Evolutionary conservation across 2,797 vertebrate genomes (phyloP), one percentile per base, ranked within the genome.

Genomic region (Coluber constrictor): DNA sequence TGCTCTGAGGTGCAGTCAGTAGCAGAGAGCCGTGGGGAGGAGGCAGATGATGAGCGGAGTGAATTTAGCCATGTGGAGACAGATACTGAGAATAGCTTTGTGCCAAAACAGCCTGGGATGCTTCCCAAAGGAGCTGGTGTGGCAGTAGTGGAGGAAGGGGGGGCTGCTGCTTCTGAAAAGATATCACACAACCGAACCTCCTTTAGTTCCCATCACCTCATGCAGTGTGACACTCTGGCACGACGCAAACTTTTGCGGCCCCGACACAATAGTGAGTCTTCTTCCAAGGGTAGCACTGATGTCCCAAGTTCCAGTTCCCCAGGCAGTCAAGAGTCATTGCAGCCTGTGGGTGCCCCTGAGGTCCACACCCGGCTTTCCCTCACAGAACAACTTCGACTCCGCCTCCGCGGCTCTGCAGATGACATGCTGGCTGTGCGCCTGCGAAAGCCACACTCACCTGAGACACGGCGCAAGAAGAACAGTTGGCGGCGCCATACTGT

Each of bases 401-500:
- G 97, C 15, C 94, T 97, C 90, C 96, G 97, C 0, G 94, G 97
- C 95, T 99, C 99, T 0, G 97, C 98, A 0, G 99, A 99, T 0
- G 99, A 99, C 97, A 96, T 98, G 96, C 98, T 98, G 87, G 97
- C 96, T 0, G 98, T 98, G 54, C 97, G 98, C 4, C 96, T 99
- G 94, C 97, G 99, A 8, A 98, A 98, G 43, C 98, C 98, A 0
- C 98, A 98, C 92, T 99, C 99, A 0, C 99, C 99, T 0, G 99
- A 99, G 95, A 99, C 98, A 0, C 97, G 98, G 20, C 97, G 99
- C 93, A 98, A 98, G 97, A 98, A 98, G 70, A 98, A 98, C 92
- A 98, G 98, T 74, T 99, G 99, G 99, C 98, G 99, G 43, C 97
- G 99, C 37, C 99, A 99, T 98, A 99, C 99, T 0, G 99, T 99